Evolutionary conservation across 2,113 vertebrate genomes (phyloP), one percentile per base, ranked within the genome.

Genomic region (Oncorhynchus masou): DNA sequence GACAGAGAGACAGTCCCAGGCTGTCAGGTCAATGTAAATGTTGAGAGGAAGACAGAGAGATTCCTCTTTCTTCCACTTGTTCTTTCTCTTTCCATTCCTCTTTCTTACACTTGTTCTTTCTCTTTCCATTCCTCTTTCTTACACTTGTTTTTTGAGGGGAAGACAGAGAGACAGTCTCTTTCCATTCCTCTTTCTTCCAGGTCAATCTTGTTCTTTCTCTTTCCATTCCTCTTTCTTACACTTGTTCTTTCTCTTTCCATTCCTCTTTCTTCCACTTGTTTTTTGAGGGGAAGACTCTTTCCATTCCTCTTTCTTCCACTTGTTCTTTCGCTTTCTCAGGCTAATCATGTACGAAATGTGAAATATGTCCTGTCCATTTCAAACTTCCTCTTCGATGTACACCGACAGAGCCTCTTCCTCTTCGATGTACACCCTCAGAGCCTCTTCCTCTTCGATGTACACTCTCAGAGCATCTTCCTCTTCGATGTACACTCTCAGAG

Each of bases 151-250:
- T 77, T 25, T 25, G 25, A n/a, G n/a, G n/a, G n/a, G n/a, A n/a
- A n/a, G n/a, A n/a, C n/a, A n/a, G n/a, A n/a, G n/a, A n/a, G n/a
- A n/a, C n/a, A n/a, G n/a, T 19, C 25, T 49, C 68, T 77, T 82
- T 82, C 87, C 85, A 74, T 25, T 65, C 22, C 78, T 67, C 79
- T 77, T 83, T 65, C 57, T 76, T 29, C 83, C 81, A 64, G n/a
- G n/a, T n/a, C n/a, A n/a, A n/a, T n/a, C 79, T 25, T 25, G 25
- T 25, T 25, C 25, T 25, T 25, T 25, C 25, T 25, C 25, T 25
- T 2, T 25, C 25, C 25, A 25, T 25, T 25, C 24, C 24, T 25
- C 24, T 25, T 25, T 25, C 24, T 25, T 84, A 81, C n/a, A 65
- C 66, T 81, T 48, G 74, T 76, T 67, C 79, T 77, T 16, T 19